Evolutionary conservation across 1,140 invertebrate genomes (phyloP), one percentile per base, ranked within the genome.

Genomic region (Gryon sp.): DNA sequence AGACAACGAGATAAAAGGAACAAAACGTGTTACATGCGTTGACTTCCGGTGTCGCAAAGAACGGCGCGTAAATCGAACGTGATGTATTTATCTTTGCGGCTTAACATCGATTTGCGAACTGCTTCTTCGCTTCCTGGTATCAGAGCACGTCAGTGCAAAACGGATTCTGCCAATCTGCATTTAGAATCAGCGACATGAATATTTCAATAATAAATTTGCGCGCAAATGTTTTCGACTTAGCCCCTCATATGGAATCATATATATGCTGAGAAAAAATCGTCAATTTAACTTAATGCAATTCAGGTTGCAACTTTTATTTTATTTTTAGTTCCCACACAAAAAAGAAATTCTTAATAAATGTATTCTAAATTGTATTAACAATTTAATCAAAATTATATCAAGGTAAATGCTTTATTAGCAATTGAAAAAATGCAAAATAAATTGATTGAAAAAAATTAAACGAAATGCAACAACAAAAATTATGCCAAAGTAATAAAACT

Each of bases 51-150:
- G 68, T 60, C 59, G 59, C 52, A 30, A 11, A 38, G 28, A 48
- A 65, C 36, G 59, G 32, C 59, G 24, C 40, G 68, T 79, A 79
- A 79, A 79, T 79, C 52, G 62, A 72, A 57, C 30, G 43, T 57
- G 65, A 66, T 30, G 41, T 73, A 53, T 34, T 34, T 79, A 68
- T 63, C 63, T 76, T 69, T 76, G 30, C 48, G 59, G 40, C 76
- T 78, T 68, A 78, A 43, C 63, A 59, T 30, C 78, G 63, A 76
- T 79, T 79, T 79, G 76, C 78, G 73, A 74, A 79, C 63, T 76
- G 5, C 46, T 69, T 76, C 55, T 63, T 57, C 57, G 73, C 72
- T 79, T 79, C 78, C 68, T 79, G 72, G 66, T 79, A 68, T 63
- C 72, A 75, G n/a, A n/a, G 15, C 30, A 30, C 46, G 62, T 68